A percentile compares a stretch with the other conserved stretches of the same genome.
These are phyloP conservation scores for Copsychus sechellarum DNA, from an alignment of 2,113 vertebrate species.

Conservation along the genomic window DNA sequence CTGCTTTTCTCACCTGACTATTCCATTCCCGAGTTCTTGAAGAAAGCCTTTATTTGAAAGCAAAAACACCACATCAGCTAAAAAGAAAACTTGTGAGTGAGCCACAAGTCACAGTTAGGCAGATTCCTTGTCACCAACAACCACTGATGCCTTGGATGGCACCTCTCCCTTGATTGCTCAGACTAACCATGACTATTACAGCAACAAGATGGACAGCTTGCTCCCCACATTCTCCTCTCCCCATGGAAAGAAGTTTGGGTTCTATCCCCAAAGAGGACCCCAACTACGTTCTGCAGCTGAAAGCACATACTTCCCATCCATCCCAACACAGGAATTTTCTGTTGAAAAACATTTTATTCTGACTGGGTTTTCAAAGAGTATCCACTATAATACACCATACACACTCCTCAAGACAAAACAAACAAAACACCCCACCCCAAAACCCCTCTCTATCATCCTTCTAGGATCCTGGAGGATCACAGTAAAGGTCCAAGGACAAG, in stretches of 20 bases:
- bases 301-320: background rate
- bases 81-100: background rate
- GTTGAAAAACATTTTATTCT: background rate
- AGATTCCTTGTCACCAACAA: background rate
- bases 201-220: background rate
- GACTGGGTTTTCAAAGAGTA: background rate
- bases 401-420: background rate
- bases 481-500: background rate
- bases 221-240: background rate
- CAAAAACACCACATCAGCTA: background rate
- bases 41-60: background rate
- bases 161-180: background rate
- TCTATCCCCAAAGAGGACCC: background rate
- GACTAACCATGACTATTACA: background rate
- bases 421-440: rapidly evolving
- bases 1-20: background rate
- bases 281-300: background rate
- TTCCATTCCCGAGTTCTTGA: background rate
- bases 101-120: too few species aligned
- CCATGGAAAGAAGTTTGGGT: background rate
- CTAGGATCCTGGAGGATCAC: background rate
- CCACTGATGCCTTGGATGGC: background rate
- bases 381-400: background rate
- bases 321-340: background rate
- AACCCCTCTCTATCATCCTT: too few species aligned